phyloP scores from a whole-genome alignment of 2,113 vertebrate genomes.

The human region GRCh38 chr3:175312001-175312500 shows the following conservation, averaged over 20 bases:
- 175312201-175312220: background rate
- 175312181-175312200: background rate
- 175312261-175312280: background rate
- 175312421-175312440: background rate
- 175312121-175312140: background rate
- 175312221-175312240: background rate
- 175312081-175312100: background rate
- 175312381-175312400: background rate
- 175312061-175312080: background rate
- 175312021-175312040: background rate
- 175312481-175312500: slow-evolving; percentile 25
- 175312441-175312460: background rate
- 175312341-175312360: background rate
- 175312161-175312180: background rate
- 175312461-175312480: background rate
- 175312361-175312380: background rate
- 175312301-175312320: background rate
- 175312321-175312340: background rate
- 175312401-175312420: background rate
- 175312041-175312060: slow-evolving; percentile 26
- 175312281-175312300: background rate
- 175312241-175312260: background rate
- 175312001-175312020: background rate
- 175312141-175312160: background rate
- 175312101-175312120: background rate